phyloP scores from a whole-genome alignment of 2,113 vertebrate genomes.

The Acinonyx jubatus region DNA sequence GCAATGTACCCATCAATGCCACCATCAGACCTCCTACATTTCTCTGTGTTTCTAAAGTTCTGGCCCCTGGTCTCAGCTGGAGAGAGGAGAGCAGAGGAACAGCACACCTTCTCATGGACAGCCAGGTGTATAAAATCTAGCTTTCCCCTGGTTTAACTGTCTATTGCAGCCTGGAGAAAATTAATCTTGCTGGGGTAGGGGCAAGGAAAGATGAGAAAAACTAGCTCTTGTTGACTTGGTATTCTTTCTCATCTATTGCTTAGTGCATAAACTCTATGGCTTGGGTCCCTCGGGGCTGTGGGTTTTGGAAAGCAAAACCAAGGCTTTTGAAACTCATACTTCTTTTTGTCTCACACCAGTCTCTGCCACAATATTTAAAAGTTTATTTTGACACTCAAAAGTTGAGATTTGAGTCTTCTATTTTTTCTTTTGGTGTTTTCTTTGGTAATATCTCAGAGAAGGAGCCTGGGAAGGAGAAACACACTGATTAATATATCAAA shows the following conservation, averaged over 20 bases:
- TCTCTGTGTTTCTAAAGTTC: background rate
- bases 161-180: background rate
- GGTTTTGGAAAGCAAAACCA: slow-evolving; percentile 27
- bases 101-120: background rate
- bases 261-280: background rate
- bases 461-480: background rate
- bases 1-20: background rate
- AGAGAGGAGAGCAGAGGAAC: fast-evolving
- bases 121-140: background rate
- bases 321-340: background rate
- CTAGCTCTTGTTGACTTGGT: background rate
- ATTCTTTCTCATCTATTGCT: background rate
- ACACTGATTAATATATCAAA: background rate
- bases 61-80: too few relatives aligned
- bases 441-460: background rate
- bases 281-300: background rate
- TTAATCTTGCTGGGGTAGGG: background rate
- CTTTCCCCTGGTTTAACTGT: background rate
- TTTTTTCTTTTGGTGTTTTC: background rate
- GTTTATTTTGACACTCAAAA: background rate
- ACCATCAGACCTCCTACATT: background rate
- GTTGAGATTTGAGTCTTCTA: background rate
- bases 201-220: background rate
- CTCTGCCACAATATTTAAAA: background rate
- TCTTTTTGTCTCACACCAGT: background rate